Percentiles rank a stretch among this genome's conserved stretches.
Conservation (phyloP, 1,140 invertebrate genomes). For the Reticulitermes speratus region DNA sequence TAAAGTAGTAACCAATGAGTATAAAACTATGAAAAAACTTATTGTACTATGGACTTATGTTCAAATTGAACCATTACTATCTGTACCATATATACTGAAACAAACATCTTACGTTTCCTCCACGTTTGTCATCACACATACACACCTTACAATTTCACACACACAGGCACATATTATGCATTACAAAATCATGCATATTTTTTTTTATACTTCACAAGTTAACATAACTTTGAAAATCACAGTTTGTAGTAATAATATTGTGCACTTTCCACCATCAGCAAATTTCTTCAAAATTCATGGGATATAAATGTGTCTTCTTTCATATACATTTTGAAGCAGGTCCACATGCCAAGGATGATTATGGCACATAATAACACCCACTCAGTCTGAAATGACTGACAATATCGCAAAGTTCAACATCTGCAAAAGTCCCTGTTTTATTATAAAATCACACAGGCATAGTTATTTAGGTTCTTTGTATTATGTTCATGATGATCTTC, state of each 20-base stretch:
- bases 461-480: not conserved
- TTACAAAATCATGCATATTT: not conserved
- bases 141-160: not conserved
- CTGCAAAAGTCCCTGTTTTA: not conserved
- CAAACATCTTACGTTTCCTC: not conserved
- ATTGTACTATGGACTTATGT: not conserved
- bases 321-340: not conserved
- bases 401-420: not conserved
- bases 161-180: constrained; percentile 3
- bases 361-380: not conserved
- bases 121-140: not conserved
- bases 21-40: not conserved
- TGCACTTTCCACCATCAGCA: not conserved
- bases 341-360: not conserved
- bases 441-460: not conserved
- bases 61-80: not conserved
- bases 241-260: not conserved
- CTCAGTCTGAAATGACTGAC: not conserved
- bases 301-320: not conserved
- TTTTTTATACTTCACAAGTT: not conserved
- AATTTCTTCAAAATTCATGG: not conserved
- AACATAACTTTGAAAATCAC: not conserved
- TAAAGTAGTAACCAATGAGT: not conserved
- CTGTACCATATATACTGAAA: not conserved
- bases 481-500: not conserved